Conservation (phyloP, 2,888 invertebrate genomes). For the Pristionchus maxplancki region DNA sequence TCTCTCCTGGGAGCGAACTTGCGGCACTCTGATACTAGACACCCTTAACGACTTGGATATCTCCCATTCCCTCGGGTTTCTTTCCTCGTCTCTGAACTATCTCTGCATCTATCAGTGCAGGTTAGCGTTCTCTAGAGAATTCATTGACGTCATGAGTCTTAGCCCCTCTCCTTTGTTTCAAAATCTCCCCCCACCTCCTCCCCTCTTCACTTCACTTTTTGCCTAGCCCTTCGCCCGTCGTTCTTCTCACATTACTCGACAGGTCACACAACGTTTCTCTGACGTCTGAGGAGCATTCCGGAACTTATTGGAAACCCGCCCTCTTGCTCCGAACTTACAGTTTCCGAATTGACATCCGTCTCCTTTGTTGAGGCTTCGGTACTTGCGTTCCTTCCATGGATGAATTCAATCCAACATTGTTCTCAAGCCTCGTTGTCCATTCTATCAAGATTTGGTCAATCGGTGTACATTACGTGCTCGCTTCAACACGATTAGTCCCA, state of each 20-base stretch:
- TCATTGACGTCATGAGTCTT: conserved; percentile 4
- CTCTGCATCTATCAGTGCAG: conserved; percentile 13
- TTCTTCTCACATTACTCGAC: conserved; percentile 42
- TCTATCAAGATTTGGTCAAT: too few species aligned
- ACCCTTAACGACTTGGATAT: not conserved
- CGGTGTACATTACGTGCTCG: not conserved
- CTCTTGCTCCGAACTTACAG: too few species aligned
- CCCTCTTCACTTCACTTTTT: conserved; percentile 43
- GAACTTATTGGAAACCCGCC: too few species aligned
- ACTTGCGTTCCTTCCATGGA: too few species aligned
- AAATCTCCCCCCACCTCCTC: not conserved
- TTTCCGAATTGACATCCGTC: too few species aligned
- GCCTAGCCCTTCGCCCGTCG: conserved; percentile 7
- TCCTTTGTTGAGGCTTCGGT: too few species aligned
- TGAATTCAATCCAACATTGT: too few species aligned
- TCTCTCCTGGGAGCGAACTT: not conserved
- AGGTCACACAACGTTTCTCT: conserved; percentile 12
- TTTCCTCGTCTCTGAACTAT: not conserved
- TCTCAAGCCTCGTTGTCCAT: too few species aligned
- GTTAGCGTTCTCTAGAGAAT: conserved; percentile 17
- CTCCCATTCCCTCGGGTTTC: not conserved
- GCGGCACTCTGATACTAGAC: not conserved
- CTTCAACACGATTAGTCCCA: not conserved
- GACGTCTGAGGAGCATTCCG: not conserved
- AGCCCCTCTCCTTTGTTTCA: conserved; percentile 30